Conservation (phyloP, 2,888 invertebrate genomes). For the Erebia palarica region DNA sequence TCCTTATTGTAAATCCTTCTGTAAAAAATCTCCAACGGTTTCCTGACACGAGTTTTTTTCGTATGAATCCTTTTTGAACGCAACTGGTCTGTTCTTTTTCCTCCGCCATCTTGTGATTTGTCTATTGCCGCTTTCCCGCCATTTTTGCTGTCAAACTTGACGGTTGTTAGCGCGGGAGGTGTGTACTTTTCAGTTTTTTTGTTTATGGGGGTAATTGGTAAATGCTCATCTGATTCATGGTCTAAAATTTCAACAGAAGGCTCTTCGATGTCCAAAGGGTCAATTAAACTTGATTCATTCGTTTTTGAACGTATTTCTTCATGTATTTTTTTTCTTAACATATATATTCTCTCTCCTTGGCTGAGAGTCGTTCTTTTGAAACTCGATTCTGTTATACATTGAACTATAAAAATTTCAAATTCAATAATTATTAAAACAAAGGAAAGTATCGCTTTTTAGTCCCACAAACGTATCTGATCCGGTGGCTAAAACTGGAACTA, state of each 20-base stretch:
- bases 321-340: constrained; percentile 29
- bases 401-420: constrained; percentile 18
- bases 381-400: constrained; percentile 22
- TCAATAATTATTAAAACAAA: too few relatives aligned
- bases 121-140: background rate
- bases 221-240: constrained; percentile 19
- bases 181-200: constrained; percentile 17
- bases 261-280: constrained; percentile 11
- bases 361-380: constrained; percentile 18
- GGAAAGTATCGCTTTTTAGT: too few relatives aligned
- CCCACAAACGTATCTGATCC: too few relatives aligned
- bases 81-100: constrained; percentile 6
- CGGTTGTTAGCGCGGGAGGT: constrained; percentile 19
- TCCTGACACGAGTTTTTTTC: constrained; percentile 29
- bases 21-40: constrained; percentile 44
- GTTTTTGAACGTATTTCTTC: constrained; percentile 26
- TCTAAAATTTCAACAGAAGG: constrained; percentile 22
- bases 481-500: too few relatives aligned
- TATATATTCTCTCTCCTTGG: constrained; percentile 33
- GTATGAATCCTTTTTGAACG: constrained; percentile 17
- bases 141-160: constrained; percentile 24
- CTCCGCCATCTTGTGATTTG: constrained; percentile 8
- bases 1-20: constrained; percentile 38
- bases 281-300: background rate
- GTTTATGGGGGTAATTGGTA: constrained; percentile 37